Conservation (phyloP, 1,140 invertebrate species). For the Zaprionus taronus region DNA sequence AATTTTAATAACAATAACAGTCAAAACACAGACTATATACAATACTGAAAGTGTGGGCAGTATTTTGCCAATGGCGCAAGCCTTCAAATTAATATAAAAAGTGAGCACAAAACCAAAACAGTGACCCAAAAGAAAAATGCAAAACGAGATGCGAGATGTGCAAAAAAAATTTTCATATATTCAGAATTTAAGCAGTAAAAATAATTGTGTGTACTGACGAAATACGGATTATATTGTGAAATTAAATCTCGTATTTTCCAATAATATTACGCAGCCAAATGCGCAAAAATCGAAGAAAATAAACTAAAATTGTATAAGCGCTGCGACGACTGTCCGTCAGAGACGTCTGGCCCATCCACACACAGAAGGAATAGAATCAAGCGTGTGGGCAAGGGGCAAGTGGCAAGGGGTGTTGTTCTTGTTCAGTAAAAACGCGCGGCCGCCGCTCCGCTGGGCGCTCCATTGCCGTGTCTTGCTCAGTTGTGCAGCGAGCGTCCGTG, state of each 20-base stretch:
- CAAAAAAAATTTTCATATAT: slow-evolving; percentile 64
- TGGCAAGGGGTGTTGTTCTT: slow-evolving; percentile 60
- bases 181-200: slow-evolving; percentile 50
- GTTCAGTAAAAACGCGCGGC: slow-evolving; percentile 62
- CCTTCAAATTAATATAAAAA: slow-evolving; percentile 25
- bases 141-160: slow-evolving; percentile 56
- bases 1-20: slow-evolving; percentile 44
- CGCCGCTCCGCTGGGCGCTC: slow-evolving; percentile 69
- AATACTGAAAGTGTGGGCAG: slow-evolving; percentile 29
- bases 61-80: slow-evolving; percentile 24
- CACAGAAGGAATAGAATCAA: slow-evolving; percentile 16
- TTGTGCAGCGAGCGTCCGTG: slow-evolving; percentile 78
- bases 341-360: slow-evolving; percentile 40
- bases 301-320: slow-evolving; percentile 71
- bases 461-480: slow-evolving; percentile 62
- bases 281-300: slow-evolving; percentile 49
- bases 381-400: slow-evolving; percentile 26
- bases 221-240: slow-evolving; percentile 50
- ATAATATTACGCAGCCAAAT: slow-evolving; percentile 34
- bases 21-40: slow-evolving; percentile 16
- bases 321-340: slow-evolving; percentile 33
- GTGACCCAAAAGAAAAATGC: slow-evolving; percentile 47
- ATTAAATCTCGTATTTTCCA: slow-evolving; percentile 34
- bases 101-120: slow-evolving; percentile 36
- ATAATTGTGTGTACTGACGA: slow-evolving; percentile 31